Evolutionary conservation across 2,888 invertebrate genomes (phyloP), one percentile per base, ranked within the genome.

Genomic region (Cephus spinipes): DNA sequence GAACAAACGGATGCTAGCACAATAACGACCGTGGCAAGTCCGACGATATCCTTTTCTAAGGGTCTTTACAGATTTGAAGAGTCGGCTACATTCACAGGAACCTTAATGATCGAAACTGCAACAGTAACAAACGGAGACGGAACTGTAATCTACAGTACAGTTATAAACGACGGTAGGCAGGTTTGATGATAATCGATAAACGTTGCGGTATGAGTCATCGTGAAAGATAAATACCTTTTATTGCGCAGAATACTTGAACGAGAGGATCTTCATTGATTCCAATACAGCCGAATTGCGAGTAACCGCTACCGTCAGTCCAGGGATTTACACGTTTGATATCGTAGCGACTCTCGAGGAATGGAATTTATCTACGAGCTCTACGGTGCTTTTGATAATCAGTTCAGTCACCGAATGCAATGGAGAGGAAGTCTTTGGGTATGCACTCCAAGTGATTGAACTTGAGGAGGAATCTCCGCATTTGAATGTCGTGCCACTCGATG

Each of bases 21-120:
- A 23, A 23, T 2, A 55, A 55, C 55, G 23, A 74, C 74, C 4
- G 74, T 15, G 23, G n/a, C 35, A 23, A 78, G 75, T 75, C 73
- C 78, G 31, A 55, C 33, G 71, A 75, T 78, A 73, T 75, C 40
- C 68, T 78, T 78, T 32, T 35, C 78, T 1, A 76, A 73, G 55
- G 73, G 68, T 73, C 33, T 35, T n/a, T 78, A 76, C 73, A 55
- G 71, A 55, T 75, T 78, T 68, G 78, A 78, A 11, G 73, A 75
- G 75, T 69, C 75, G 30, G 35, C 78, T 32, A 76, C 78, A 11
- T 78, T 78, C 68, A 76, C 73, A 1, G 78, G 78, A 3, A 68
- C 73, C 71, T 68, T 78, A 15, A 78, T 78, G 78, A 68, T 55
- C 33, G 75, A 78, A 78, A 75, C 78, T 55, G 78, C 78, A n/a